These are phyloP conservation scores for Belgica antarctica DNA, from an alignment of 2,888 invertebrate species.

Conservation along the genomic window DNA sequence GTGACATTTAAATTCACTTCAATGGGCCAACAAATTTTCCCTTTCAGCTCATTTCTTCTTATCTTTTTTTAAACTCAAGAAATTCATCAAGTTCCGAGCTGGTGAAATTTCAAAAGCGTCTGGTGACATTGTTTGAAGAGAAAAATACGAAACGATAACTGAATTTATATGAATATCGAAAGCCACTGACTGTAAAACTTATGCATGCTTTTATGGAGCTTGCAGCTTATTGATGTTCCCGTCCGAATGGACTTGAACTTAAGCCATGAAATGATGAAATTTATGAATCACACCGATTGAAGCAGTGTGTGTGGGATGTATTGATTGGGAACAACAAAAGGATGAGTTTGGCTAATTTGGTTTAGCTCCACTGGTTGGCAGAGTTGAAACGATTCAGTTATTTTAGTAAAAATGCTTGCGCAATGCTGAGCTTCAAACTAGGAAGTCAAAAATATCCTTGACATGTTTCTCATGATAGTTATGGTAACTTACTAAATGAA, in stretches of 20 bases:
- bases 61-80: conserved; percentile 6
- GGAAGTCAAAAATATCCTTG: no score
- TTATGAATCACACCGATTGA: conserved; percentile 8
- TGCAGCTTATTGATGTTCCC: background rate
- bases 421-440: no score
- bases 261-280: background rate
- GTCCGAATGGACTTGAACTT: conserved; percentile 7
- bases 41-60: conserved; percentile 7
- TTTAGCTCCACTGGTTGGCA: no score
- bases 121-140: conserved; percentile 9
- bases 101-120: background rate
- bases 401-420: no score
- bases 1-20: conserved; percentile 13
- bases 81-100: conserved; percentile 16
- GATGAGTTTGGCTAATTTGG: no score
- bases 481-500: conserved; percentile 72
- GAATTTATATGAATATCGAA: no score
- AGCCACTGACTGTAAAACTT: no score
- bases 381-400: no score
- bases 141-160: background rate
- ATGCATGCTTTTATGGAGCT: no score
- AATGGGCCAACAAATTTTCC: conserved; percentile 12
- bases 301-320: background rate
- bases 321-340: background rate
- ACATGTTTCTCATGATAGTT: no score